Evolutionary conservation across 2,888 invertebrate genomes (phyloP).

Genomic region (Papilio demoleus): DNA sequence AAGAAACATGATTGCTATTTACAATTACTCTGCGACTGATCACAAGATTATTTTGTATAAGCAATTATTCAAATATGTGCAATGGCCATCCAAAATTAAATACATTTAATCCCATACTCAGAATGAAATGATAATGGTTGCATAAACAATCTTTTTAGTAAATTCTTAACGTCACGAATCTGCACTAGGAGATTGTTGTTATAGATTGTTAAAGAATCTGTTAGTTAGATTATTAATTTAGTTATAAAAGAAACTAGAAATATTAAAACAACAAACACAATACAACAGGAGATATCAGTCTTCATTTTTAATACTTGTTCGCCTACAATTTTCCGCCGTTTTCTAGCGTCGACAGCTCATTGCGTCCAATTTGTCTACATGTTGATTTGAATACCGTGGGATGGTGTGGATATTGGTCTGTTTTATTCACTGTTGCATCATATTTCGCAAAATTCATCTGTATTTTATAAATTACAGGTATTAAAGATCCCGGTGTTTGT

Average conservation of each 20-base stretch:
- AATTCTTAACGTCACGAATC: no score
- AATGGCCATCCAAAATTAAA: no score
- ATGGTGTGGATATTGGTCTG: slow-evolving; percentile 21
- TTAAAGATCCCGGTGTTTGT: background rate
- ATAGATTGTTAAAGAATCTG: no score
- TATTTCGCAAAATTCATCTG: slow-evolving; percentile 16
- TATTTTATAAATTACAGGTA: background rate
- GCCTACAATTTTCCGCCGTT: slow-evolving; percentile 41
- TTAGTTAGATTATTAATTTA: no score
- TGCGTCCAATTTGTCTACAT: slow-evolving; percentile 40
- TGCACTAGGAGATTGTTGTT: no score
- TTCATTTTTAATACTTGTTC: slow-evolving; percentile 38
- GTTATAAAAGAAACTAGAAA: no score
- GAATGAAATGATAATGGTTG: no score
- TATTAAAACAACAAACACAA: no score
- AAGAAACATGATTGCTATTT: slow-evolving; percentile 36
- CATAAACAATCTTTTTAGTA: no score
- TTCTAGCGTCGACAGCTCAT: slow-evolving; percentile 38
- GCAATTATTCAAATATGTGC: background rate
- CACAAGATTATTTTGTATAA: slow-evolving; percentile 18
- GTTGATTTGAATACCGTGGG: slow-evolving; percentile 40
- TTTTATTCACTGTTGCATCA: slow-evolving; percentile 10
- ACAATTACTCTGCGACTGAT: slow-evolving; percentile 22
- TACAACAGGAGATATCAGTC: slow-evolving; percentile 30
- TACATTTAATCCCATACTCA: no score